Evolutionary conservation across 1,140 invertebrate genomes (phyloP).

Genomic region (Aphaenogaster floridana): DNA sequence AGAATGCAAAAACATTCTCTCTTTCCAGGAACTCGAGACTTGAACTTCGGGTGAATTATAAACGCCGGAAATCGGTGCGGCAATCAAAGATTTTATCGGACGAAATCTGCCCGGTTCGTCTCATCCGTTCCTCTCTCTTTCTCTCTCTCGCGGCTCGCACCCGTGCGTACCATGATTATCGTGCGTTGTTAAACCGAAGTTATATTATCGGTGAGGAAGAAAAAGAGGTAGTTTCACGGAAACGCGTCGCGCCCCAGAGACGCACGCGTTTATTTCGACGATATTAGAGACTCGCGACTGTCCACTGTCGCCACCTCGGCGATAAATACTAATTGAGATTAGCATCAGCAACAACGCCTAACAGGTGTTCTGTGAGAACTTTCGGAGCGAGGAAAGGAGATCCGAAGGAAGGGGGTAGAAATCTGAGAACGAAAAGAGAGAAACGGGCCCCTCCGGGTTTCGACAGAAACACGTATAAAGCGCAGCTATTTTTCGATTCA

Average conservation of each 20-base stretch:
- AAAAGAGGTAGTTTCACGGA: not conserved
- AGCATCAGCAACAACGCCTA: conserved; percentile 61
- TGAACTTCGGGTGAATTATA: conserved; percentile 21
- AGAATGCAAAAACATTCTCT: conserved; percentile 32
- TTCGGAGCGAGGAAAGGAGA: conserved; percentile 6
- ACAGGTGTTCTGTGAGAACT: conserved; percentile 49
- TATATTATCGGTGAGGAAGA: not conserved
- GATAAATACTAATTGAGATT: conserved; percentile 76
- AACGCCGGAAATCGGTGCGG: conserved; percentile 16
- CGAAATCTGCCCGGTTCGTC: not conserved
- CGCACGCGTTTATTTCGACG: not conserved
- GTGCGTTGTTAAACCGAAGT: conserved; percentile 1
- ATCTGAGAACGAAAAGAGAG: conserved; percentile 1
- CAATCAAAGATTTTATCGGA: not conserved
- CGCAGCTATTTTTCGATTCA: not conserved
- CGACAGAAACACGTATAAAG: not conserved
- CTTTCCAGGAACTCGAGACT: conserved; percentile 16
- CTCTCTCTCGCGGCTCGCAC: not conserved
- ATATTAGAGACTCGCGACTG: conserved; percentile 38
- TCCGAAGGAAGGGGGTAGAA: conserved; percentile 6
- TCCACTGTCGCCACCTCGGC: conserved; percentile 66
- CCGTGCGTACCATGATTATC: not conserved
- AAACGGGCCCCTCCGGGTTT: no score
- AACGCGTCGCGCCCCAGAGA: not conserved
- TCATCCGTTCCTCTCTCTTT: not conserved